These are phyloP conservation scores for Acleris laterana DNA, from an alignment of 2,888 invertebrate genomes.

Conservation along the genomic window DNA sequence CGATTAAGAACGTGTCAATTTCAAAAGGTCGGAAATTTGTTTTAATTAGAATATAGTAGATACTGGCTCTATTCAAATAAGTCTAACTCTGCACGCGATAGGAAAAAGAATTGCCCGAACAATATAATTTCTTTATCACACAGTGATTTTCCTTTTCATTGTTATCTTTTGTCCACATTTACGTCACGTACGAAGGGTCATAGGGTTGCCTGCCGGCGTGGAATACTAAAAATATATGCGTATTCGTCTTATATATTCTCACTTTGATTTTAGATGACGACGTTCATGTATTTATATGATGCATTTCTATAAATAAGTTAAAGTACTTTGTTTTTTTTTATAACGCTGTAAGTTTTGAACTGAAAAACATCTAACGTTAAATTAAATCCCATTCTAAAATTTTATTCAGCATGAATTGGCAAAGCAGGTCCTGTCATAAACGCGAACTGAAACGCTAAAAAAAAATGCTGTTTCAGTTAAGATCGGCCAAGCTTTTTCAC, in stretches of 20 bases:
- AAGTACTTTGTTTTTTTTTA: no score
- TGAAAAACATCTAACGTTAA: no score
- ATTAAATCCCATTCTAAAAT: no score
- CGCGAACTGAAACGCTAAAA: no score
- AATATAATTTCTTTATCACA: slow-evolving; percentile 17
- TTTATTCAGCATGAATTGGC: no score
- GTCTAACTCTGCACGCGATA: slow-evolving; percentile 3
- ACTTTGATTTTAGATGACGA: not conserved
- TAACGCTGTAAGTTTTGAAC: no score
- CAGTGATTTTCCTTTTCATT: slow-evolving; percentile 34
- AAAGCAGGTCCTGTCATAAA: no score
- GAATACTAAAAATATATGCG: slow-evolving; percentile 12
- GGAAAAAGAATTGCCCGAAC: slow-evolving; percentile 23
- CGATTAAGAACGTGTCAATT: not conserved
- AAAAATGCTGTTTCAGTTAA: no score
- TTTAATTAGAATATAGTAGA: not conserved
- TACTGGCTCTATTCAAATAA: no score
- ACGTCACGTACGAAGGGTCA: slow-evolving; percentile 30
- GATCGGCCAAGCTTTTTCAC: no score
- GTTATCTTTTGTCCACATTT: slow-evolving; percentile 35
- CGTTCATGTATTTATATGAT: no score
- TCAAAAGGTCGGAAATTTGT: not conserved
- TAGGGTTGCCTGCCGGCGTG: slow-evolving; percentile 20
- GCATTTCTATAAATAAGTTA: no score
- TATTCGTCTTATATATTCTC: slow-evolving; percentile 3